Percentiles rank a stretch among this genome's conserved stretches.
Evolutionary conservation across 2,797 vertebrate species (phyloP).

Genomic region (Yasuhikotakia modesta): DNA sequence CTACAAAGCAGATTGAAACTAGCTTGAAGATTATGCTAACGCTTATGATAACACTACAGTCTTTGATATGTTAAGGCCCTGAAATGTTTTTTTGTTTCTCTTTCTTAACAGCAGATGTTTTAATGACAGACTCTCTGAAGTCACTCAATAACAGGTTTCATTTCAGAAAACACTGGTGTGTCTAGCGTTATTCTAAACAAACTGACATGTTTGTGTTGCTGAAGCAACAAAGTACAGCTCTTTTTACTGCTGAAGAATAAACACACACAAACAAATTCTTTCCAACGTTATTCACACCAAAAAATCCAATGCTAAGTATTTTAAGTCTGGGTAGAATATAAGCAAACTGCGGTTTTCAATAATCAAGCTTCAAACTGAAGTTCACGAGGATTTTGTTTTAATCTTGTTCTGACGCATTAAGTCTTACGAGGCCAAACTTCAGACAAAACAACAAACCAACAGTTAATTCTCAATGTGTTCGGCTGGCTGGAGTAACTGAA

Average conservation of each 20-base stretch:
- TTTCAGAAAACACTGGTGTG: slow-evolving; percentile 8
- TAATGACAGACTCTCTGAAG: neutral
- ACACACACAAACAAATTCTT: neutral
- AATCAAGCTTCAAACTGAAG: neutral
- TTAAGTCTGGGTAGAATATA: no score
- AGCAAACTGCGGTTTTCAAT: no score
- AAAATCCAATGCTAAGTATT: no score
- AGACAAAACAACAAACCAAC: neutral
- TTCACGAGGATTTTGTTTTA: neutral
- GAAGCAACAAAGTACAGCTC: neutral
- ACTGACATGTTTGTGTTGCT: slow-evolving; percentile 13
- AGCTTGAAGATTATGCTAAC: slow-evolving; percentile 4
- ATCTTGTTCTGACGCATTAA: neutral
- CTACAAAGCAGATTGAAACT: slow-evolving; percentile 16
- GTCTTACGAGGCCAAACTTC: neutral
- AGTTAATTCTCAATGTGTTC: neutral
- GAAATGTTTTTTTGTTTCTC: slow-evolving; percentile 19
- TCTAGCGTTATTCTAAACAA: slow-evolving; percentile 2
- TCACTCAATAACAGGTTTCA: neutral
- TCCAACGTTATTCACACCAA: no score
- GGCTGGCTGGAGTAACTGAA: neutral
- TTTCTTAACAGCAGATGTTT: slow-evolving; percentile 7
- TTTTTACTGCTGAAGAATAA: neutral
- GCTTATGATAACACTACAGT: slow-evolving; percentile 4
- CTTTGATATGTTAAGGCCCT: slow-evolving; percentile 12